These are phyloP conservation scores for Pseudochirops corinnae DNA, from an alignment of 2,797 vertebrate genomes.

Conservation along the genomic window DNA sequence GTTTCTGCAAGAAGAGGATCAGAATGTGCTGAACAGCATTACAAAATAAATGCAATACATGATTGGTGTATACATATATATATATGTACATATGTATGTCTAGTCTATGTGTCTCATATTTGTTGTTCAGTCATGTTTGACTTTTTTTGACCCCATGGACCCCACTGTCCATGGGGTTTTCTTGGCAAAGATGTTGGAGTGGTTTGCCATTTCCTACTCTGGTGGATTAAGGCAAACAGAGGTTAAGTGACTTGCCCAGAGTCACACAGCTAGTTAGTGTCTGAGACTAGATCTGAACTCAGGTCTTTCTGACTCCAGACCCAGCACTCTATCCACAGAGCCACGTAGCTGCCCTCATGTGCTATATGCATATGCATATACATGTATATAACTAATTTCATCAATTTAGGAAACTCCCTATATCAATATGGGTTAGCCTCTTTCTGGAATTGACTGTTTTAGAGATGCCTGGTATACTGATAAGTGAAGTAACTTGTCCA, in stretches of 20 bases:
- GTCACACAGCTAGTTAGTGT: background rate
- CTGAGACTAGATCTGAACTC: background rate
- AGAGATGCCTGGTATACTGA: slow-evolving; percentile 14
- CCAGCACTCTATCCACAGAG: background rate
- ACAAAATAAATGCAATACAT: background rate
- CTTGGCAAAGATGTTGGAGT: background rate
- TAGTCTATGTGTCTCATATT: background rate
- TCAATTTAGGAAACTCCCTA: background rate
- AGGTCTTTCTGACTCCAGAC: background rate
- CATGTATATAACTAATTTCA: background rate
- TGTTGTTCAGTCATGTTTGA: background rate
- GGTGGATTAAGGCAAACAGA: background rate
- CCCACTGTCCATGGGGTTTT: background rate
- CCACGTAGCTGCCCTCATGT: background rate
- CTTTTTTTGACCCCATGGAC: background rate
- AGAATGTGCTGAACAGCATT: background rate
- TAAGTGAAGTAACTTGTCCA: slow-evolving; percentile 36
- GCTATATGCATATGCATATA: background rate
- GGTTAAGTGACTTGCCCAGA: background rate
- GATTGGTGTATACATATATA: background rate
- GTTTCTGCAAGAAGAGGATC: background rate
- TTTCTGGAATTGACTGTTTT: slow-evolving; percentile 30
- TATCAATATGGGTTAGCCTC: background rate
- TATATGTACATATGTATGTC: background rate
- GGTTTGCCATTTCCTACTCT: background rate